phyloP scores from a whole-genome alignment of 2,888 invertebrate genomes.

The Zaprionus lineosus region DNA sequence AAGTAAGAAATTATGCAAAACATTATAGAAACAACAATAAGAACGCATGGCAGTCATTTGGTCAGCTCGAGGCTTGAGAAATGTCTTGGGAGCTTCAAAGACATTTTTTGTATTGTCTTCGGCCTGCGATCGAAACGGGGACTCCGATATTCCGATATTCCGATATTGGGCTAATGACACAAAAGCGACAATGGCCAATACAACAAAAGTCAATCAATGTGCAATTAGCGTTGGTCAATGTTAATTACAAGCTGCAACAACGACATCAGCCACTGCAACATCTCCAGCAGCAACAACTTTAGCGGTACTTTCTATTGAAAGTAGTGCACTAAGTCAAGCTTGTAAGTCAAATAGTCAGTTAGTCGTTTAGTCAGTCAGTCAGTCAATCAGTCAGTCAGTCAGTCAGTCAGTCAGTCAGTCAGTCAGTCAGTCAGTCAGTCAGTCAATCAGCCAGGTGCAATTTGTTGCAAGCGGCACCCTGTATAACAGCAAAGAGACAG shows the following conservation, averaged over 20 bases:
- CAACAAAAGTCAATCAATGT: conserved; percentile 71
- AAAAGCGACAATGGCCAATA: background rate
- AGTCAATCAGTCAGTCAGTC: conserved; percentile 14
- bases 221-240: conserved; percentile 69
- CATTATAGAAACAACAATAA: conserved; percentile 44
- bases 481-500: conserved; percentile 45
- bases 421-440: conserved; percentile 11
- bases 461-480: conserved; percentile 73
- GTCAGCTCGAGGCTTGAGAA: conserved; percentile 12
- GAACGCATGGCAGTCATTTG: conserved; percentile 16
- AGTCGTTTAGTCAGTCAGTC: conserved; percentile 5
- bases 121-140: conserved; percentile 37
- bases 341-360: conserved; percentile 6
- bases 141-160: conserved; percentile 9
- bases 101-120: conserved; percentile 35
- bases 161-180: conserved; percentile 60
- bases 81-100: conserved; percentile 14
- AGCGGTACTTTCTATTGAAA: conserved; percentile 65
- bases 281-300: too few relatives aligned
- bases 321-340: conserved; percentile 66
- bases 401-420: conserved; percentile 3
- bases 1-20: conserved; percentile 81
- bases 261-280: too few relatives aligned
- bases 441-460: conserved; percentile 49
- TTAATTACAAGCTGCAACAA: conserved; percentile 51